Conservation (phyloP, 2,113 vertebrate species). For the Perca schrenkii region DNA sequence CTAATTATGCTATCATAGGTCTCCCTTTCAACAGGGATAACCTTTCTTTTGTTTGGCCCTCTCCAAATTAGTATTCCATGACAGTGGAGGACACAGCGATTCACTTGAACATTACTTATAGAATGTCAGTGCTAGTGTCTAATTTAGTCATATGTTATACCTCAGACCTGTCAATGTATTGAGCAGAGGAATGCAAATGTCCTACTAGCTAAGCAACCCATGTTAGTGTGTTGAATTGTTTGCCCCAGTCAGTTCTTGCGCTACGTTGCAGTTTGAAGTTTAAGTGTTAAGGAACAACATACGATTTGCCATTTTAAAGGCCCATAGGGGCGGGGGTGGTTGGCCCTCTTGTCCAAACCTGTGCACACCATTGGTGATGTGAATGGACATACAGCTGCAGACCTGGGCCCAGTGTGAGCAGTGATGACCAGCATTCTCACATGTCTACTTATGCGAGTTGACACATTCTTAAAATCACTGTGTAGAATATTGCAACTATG, state of each 20-base stretch:
- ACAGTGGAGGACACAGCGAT: slow-evolving; percentile 3
- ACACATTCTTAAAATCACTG: slow-evolving; percentile 14
- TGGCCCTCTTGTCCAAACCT: slow-evolving; percentile 8
- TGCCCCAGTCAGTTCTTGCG: not conserved
- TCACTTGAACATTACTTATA: not conserved
- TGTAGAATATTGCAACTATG: slow-evolving; percentile 29
- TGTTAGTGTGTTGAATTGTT: not conserved
- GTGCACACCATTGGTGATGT: not conserved
- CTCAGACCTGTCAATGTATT: not conserved
- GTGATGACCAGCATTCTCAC: not conserved
- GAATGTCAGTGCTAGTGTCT: not conserved
- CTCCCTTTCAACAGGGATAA: slow-evolving; percentile 28
- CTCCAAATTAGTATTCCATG: slow-evolving; percentile 13
- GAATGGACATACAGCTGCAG: not conserved
- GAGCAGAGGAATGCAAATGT: slow-evolving; percentile 21
- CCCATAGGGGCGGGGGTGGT: not conserved
- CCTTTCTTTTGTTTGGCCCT: slow-evolving; percentile 37
- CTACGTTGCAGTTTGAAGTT: not conserved
- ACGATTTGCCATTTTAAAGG: slow-evolving; percentile 23
- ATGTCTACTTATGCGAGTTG: not conserved
- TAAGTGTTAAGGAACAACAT: slow-evolving; percentile 10
- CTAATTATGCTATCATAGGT: slow-evolving; percentile 47
- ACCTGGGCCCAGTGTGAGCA: not conserved
- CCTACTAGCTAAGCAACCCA: not conserved
- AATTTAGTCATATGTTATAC: slow-evolving; percentile 10